Evolutionary conservation across 2,888 invertebrate genomes (phyloP), one percentile per base, ranked within the genome.

Genomic region (Mesodorylaimus sp.): DNA sequence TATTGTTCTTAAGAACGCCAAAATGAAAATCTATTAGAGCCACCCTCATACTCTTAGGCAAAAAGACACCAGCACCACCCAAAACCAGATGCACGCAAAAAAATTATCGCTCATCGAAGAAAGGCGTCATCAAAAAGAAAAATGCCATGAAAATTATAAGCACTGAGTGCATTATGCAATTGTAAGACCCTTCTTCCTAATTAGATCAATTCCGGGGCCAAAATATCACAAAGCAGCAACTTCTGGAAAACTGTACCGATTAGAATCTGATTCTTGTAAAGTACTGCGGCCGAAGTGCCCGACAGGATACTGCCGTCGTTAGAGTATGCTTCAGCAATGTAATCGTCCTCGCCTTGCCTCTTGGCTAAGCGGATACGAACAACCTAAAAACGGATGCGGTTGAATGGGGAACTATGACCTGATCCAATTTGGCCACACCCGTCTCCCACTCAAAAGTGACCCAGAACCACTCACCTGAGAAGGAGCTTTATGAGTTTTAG

Each of bases 241-340:
- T 21, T 10, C 16, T 7, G 7, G 41, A 7, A 55, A 3, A 54
- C 59, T 60, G 55, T 60, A 58, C 54, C 67, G 54, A 64, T 58
- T 23, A 59, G 38, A 48, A 59, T 48, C 41, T 59, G 58, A 13
- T 58, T 54, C 41, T 59, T 45, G 50, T 45, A 48, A 47, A 50
- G 56, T 42, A 54, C 53, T 24, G 54, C 53, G 19, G 56, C 51
- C 1, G 55, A 39, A 38, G 45, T 45, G 42, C 55, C 60, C 13
- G 52, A 57, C 44, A 50, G 45, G 21, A 45, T 57, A 3, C 56
- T 57, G 28, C 63, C 63, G 52, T 63, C 61, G 50, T 61, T 60
- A 3, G 62, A 56, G 45, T 60, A 61, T n/a, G 63, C 60, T 47
- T 63, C 63, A 2, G 10, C 21, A 7, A 39, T 39, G 16, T 13